A percentile compares a stretch with the other conserved stretches of the same genome.
These are phyloP conservation scores for Unio delphinus DNA, from an alignment of 2,888 invertebrate genomes.

Conservation along the genomic window DNA sequence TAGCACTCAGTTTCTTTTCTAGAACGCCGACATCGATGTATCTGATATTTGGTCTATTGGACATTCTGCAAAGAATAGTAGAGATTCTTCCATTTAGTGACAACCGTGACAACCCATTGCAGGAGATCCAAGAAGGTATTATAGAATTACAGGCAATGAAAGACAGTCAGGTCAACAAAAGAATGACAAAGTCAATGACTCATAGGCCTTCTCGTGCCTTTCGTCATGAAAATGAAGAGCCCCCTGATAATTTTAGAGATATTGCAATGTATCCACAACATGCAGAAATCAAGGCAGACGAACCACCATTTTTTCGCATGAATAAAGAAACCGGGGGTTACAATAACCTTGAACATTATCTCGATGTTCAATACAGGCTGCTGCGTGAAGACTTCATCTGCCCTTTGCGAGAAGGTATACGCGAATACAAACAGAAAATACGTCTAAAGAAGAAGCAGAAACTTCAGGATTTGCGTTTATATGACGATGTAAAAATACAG, in stretches of 20 bases:
- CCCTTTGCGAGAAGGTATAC: conserved; percentile 81
- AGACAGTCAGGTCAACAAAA: no score
- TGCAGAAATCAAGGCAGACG: conserved; percentile 62
- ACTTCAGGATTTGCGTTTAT: conserved; percentile 47
- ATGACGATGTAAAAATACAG: conserved; percentile 51
- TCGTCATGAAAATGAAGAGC: not conserved
- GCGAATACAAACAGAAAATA: conserved; percentile 71
- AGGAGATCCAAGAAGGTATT: no score
- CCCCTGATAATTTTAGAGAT: conserved; percentile 12
- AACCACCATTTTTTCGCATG: conserved; percentile 64
- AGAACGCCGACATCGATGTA: not conserved
- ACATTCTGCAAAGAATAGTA: not conserved
- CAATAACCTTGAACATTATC: conserved; percentile 79
- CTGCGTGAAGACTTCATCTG: conserved; percentile 85
- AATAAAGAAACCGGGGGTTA: conserved; percentile 73
- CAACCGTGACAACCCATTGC: no score
- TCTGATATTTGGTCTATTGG: no score
- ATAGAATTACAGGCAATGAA: no score
- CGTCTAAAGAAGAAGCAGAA: conserved; percentile 1
- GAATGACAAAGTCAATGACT: no score
- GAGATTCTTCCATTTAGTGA: no score
- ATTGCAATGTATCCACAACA: conserved; percentile 49
- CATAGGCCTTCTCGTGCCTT: no score
- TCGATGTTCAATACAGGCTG: conserved; percentile 83
- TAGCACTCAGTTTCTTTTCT: not conserved